phyloP scores from a whole-genome alignment of 1,140 invertebrate genomes.

The Atopsyche davidsoni region DNA sequence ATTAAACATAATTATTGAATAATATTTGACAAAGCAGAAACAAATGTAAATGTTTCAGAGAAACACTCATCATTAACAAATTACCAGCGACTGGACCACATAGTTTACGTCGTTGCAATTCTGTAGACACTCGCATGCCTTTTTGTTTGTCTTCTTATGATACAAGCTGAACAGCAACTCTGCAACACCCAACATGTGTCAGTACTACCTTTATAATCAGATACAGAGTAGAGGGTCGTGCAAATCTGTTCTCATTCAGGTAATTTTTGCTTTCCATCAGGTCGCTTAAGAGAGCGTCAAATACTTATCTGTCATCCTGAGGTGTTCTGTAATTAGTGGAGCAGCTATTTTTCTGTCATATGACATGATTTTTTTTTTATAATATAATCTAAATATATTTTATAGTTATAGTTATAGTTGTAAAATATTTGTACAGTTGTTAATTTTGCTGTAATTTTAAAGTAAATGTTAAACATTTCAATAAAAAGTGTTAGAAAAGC shows the following conservation, averaged over 20 bases:
- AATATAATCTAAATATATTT: conserved; percentile 2
- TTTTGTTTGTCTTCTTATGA: conserved; percentile 43
- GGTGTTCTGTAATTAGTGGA: neutral
- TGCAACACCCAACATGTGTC: conserved; percentile 31
- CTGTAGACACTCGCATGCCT: conserved; percentile 53
- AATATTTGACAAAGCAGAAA: neutral
- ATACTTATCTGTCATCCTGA: too few relatives aligned
- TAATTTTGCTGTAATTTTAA: too few relatives aligned
- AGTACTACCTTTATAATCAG: conserved; percentile 11
- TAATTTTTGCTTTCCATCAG: too few relatives aligned
- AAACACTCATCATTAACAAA: conserved; percentile 24
- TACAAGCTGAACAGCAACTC: conserved; percentile 38
- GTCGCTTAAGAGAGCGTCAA: too few relatives aligned
- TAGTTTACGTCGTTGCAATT: conserved; percentile 60
- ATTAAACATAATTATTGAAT: neutral
- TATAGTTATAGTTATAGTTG: neutral
- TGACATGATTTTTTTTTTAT: neutral
- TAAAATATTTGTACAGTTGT: neutral
- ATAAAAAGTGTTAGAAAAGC: too few relatives aligned
- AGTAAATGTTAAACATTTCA: too few relatives aligned
- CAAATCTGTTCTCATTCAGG: too few relatives aligned
- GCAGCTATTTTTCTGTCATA: neutral
- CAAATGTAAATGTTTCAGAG: neutral
- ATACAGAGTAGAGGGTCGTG: too few relatives aligned
- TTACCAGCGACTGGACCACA: conserved; percentile 47